Conservation (phyloP, 2,888 invertebrate species). For the Eupithecia pulchellata region DNA sequence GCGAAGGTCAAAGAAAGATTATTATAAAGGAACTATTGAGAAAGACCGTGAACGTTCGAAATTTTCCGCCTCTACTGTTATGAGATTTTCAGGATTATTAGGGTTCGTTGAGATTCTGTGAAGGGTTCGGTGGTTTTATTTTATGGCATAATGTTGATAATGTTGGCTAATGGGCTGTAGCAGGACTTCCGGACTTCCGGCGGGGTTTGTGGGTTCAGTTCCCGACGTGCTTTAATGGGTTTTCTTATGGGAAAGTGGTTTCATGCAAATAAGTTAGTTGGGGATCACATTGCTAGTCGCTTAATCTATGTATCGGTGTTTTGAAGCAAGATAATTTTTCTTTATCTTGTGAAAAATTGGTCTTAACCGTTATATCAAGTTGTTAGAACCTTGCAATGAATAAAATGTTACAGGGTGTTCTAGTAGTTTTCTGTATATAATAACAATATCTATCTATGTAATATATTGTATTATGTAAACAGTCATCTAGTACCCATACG, state of each 20-base stretch:
- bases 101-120: slow-evolving; percentile 21
- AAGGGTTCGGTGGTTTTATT: slow-evolving; percentile 21
- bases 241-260: slow-evolving; percentile 4
- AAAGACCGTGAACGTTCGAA: slow-evolving; percentile 6
- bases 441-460: too few species aligned
- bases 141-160: slow-evolving; percentile 8
- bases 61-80: slow-evolving; percentile 1
- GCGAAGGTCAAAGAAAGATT: too few species aligned
- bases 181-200: slow-evolving; percentile 12
- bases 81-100: slow-evolving; percentile 12
- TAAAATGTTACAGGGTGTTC: too few species aligned
- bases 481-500: too few species aligned
- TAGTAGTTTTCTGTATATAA: too few species aligned
- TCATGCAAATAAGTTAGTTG: not conserved
- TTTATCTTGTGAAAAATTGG: too few species aligned
- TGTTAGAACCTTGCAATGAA: too few species aligned
- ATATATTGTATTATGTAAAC: too few species aligned
- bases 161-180: slow-evolving; percentile 10
- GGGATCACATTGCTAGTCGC: not conserved
- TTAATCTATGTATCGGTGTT: not conserved
- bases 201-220: not conserved
- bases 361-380: too few species aligned
- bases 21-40: slow-evolving; percentile 16
- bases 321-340: not conserved
- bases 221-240: slow-evolving; percentile 8